phyloP scores from a whole-genome alignment of 2,888 invertebrate species.

The Fissipunctia ypsillon region DNA sequence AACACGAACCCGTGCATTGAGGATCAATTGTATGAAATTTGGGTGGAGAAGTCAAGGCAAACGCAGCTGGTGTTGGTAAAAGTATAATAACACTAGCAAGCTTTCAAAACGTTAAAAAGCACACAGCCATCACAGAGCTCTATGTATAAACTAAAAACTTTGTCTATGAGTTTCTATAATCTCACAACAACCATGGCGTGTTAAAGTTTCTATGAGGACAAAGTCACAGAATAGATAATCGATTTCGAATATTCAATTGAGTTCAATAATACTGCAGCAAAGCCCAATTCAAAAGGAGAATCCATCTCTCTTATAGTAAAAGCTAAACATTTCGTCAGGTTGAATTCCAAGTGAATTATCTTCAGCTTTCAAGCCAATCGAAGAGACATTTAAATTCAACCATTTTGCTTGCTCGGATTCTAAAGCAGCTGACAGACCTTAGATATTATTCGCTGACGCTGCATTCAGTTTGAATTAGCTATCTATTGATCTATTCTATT shows the following conservation, averaged over 20 bases:
- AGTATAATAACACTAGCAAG: too few relatives aligned
- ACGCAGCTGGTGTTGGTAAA: too few relatives aligned
- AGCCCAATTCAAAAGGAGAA: constrained; percentile 26
- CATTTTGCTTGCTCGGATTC: constrained; percentile 52
- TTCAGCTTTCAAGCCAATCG: constrained; percentile 51
- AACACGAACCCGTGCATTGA: constrained; percentile 20
- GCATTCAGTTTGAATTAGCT: constrained; percentile 45
- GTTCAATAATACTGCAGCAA: constrained; percentile 29
- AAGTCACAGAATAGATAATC: background rate
- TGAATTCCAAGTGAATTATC: constrained; percentile 53
- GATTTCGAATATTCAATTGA: constrained; percentile 28
- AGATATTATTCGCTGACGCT: constrained; percentile 56
- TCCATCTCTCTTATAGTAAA: constrained; percentile 24
- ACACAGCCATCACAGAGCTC: too few relatives aligned
- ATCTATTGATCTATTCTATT: constrained; percentile 48
- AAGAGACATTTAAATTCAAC: constrained; percentile 54
- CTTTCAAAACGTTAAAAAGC: too few relatives aligned
- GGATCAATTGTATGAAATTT: constrained; percentile 1
- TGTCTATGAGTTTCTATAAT: too few relatives aligned
- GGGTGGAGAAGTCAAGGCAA: too few relatives aligned
- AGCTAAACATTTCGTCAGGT: constrained; percentile 52
- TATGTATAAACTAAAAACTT: too few relatives aligned
- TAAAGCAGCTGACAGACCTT: constrained; percentile 48
- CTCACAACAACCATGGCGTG: too few relatives aligned
- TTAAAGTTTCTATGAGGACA: background rate